Conservation (phyloP, 1,140 invertebrate species). For the Brachionus rotundiformis region DNA sequence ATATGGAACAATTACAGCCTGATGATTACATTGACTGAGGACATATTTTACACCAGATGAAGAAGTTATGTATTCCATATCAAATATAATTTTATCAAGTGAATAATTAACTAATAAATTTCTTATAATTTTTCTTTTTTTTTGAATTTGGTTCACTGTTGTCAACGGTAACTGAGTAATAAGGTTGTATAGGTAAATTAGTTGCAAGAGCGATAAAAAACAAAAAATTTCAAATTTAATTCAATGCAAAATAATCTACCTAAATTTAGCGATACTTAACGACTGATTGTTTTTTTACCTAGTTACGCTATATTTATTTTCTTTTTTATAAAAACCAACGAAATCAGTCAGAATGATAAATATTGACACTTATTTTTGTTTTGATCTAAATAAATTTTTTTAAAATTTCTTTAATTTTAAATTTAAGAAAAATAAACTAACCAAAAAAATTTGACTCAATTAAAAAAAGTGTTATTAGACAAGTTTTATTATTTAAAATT, state of each 20-base stretch:
- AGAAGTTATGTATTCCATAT: slow-evolving; percentile 48
- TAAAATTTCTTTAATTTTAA: not conserved
- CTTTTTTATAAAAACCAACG: not conserved
- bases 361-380: not conserved
- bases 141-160: slow-evolving; percentile 24
- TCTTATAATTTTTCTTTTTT: slow-evolving; percentile 15
- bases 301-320: slow-evolving; percentile 13
- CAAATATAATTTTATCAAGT: slow-evolving; percentile 8
- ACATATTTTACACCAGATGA: slow-evolving; percentile 23
- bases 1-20: slow-evolving; percentile 26
- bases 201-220: slow-evolving; percentile 8
- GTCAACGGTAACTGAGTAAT: slow-evolving; percentile 42
- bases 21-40: slow-evolving; percentile 16
- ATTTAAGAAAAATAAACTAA: not conserved
- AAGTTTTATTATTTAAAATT: not conserved
- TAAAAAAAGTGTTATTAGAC: not conserved
- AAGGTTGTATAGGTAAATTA: slow-evolving; percentile 21
- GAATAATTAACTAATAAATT: slow-evolving; percentile 43
- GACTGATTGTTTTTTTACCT: slow-evolving; percentile 29
- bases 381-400: not conserved
- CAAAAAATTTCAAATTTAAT: slow-evolving; percentile 26
- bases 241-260: not conserved
- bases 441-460: not conserved
- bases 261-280: slow-evolving; percentile 13
- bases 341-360: not conserved